These are phyloP conservation scores for Larimichthys crocea DNA, from an alignment of 2,113 vertebrate genomes.

Conservation along the genomic window DNA sequence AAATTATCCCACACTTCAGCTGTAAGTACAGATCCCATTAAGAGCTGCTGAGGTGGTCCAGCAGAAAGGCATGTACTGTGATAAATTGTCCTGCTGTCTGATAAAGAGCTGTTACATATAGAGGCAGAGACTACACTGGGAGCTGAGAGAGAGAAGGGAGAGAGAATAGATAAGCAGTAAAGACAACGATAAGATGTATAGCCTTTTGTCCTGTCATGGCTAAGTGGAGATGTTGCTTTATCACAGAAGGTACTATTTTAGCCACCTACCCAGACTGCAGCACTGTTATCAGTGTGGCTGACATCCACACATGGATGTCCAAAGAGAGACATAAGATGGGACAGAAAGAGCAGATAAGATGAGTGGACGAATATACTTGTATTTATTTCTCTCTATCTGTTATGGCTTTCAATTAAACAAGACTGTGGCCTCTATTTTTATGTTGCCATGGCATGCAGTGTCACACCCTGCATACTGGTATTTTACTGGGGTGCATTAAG, in stretches of 20 bases:
- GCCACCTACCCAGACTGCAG: neutral
- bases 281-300: slow-evolving; percentile 54
- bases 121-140: slow-evolving; percentile 8
- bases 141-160: neutral
- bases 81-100: slow-evolving; percentile 51
- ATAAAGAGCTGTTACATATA: slow-evolving; percentile 49
- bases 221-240: slow-evolving; percentile 37
- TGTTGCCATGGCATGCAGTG: neutral
- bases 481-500: neutral
- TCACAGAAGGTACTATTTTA: slow-evolving; percentile 61
- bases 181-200: slow-evolving; percentile 41
- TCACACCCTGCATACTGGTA: neutral
- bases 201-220: slow-evolving; percentile 38
- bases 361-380: neutral
- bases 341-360: neutral
- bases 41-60: slow-evolving; percentile 19
- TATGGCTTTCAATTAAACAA: neutral
- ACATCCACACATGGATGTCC: neutral
- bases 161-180: slow-evolving; percentile 27
- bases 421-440: neutral
- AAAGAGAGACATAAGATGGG: slow-evolving; percentile 4
- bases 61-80: slow-evolving; percentile 42
- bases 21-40: neutral
- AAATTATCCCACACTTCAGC: neutral
- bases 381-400: neutral